Evolutionary conservation across 2,113 vertebrate genomes (phyloP).

Genomic region (Nibea coibor): DNA sequence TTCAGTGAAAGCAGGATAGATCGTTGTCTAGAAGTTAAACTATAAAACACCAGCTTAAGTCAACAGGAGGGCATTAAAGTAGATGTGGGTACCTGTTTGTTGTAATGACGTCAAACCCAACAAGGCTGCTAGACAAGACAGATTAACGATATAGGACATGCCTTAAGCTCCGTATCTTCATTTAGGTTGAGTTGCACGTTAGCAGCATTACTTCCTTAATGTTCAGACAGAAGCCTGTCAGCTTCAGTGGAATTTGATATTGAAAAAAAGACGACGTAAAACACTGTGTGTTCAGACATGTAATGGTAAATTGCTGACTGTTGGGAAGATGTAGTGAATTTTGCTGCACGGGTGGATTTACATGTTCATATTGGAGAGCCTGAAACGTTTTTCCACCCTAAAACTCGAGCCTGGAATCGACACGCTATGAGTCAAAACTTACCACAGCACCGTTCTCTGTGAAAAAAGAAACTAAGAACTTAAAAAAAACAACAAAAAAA

Average conservation of each 20-base stretch:
- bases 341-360: background rate
- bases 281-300: background rate
- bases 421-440: conserved; percentile 22
- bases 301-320: background rate
- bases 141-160: background rate
- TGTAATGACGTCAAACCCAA: background rate
- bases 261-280: background rate
- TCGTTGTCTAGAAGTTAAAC: background rate
- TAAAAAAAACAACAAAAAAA: background rate
- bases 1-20: background rate
- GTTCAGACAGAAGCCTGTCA: too few species aligned
- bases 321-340: background rate
- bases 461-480: conserved; percentile 5
- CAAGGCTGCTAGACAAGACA: background rate
- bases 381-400: background rate
- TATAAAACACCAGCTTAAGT: background rate
- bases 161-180: background rate
- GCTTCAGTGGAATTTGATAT: background rate
- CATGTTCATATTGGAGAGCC: background rate
- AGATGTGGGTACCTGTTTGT: background rate
- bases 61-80: too few species aligned
- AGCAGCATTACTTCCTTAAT: background rate
- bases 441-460: background rate
- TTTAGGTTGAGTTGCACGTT: background rate
- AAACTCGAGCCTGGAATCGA: background rate